Evolutionary conservation across 1,140 invertebrate species (phyloP), one percentile per base, ranked within the genome.

Genomic region (Pteromalus puparum): DNA sequence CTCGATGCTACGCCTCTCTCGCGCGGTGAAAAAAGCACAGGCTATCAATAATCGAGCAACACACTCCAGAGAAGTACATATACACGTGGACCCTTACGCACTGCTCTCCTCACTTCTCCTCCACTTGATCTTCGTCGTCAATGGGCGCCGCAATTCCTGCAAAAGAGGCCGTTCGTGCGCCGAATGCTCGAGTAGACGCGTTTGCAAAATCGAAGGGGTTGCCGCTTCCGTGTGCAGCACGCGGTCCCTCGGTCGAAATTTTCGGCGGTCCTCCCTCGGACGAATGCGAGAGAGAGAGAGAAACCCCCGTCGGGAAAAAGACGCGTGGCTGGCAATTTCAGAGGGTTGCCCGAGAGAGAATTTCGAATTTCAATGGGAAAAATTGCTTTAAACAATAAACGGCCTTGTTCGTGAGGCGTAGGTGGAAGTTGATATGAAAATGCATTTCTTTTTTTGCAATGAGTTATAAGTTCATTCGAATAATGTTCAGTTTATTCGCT

Each of bases 81-180:
- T 21, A 61, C 30, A 75, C 61, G 7, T 12, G 30, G 18, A 18
- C 18, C 6, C 53, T 61, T 15, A 21, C 53, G 1, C 53, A 6
- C 7, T 61, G 18, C 46, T 48, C 74, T 78, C 28, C 34, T 83
- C 81, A 21, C 61, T n/a, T 26, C 13, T 61, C 28, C 18, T 61
- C 26, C 30, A 73, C 68, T 73, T 73, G 72, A 77, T 83, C 38
- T 53, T 72, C 26, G 53, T 67, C 46, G 46, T 72, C 76, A 65
- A 79, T 84, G 76, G 46, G 15, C 18, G 18, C 53, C 65, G 15
- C 82, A 67, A 74, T 79, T 79, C 76, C 26, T 46, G 28, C 53
- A 5, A 84, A 84, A 79, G 82, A 84, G 76, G 48, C 46, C 76
- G 48, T 79, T 78, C 82, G 82, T 84, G 82, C 46, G 46, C 1